Conservation (phyloP, 2,888 invertebrate genomes). For the Dryobota labecula region DNA sequence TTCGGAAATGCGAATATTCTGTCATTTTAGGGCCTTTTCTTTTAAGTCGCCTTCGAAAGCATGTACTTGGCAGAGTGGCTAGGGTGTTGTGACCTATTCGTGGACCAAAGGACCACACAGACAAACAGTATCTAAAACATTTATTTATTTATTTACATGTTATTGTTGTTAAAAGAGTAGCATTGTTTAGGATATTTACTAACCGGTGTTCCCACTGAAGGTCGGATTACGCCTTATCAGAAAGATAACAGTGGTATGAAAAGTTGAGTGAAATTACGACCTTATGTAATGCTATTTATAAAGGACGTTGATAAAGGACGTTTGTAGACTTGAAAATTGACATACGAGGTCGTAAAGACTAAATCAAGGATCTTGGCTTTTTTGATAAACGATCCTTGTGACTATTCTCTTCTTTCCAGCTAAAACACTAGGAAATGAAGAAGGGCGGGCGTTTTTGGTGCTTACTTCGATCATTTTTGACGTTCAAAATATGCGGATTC, state of each 20-base stretch:
- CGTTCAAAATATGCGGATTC: not conserved
- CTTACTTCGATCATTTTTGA: not conserved
- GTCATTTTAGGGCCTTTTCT: not conserved
- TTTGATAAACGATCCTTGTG: not conserved
- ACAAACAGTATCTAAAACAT: conserved; percentile 3
- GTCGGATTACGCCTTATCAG: conserved; percentile 53
- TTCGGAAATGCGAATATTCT: not conserved
- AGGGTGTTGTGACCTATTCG: not conserved
- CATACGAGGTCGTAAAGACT: not conserved
- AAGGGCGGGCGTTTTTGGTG: not conserved
- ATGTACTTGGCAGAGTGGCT: not conserved
- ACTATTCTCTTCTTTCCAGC: not conserved
- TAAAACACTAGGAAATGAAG: not conserved
- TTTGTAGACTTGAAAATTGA: conserved; percentile 2
- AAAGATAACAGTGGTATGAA: conserved; percentile 44
- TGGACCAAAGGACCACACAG: not conserved
- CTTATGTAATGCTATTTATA: conserved; percentile 39
- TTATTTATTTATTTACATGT: too few relatives aligned
- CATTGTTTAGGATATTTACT: conserved; percentile 47
- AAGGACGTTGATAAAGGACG: conserved; percentile 9
- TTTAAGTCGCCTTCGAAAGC: not conserved
- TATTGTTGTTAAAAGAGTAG: conserved; percentile 32
- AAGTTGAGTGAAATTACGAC: conserved; percentile 18
- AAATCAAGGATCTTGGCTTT: not conserved
- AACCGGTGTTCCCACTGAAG: conserved; percentile 31